A percentile compares a stretch with the other conserved stretches of the same genome.
phyloP scores from a whole-genome alignment of 92 coral and sea anemone species.

The Nematostella vectensis region DNA sequence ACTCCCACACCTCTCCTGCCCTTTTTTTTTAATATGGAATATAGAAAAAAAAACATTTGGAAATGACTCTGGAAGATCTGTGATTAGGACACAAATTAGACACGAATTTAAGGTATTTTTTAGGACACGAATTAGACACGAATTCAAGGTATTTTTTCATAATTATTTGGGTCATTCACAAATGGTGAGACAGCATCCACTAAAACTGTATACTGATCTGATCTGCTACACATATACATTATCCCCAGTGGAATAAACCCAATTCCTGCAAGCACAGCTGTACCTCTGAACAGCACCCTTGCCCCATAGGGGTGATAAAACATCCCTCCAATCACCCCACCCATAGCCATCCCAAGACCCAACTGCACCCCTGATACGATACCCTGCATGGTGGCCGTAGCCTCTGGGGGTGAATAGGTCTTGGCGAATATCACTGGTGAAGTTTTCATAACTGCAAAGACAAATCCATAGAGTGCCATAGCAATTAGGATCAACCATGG shows the following conservation, averaged over 20 bases:
- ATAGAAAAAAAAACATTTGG: no score
- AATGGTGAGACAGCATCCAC: no score
- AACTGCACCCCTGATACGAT: not conserved
- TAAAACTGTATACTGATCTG: no score
- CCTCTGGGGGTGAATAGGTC: slow-evolving; percentile 17
- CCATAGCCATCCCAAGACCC: not conserved
- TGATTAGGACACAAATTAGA: no score
- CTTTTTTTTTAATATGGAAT: no score
- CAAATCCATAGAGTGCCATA: slow-evolving; percentile 28
- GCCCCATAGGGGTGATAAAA: not conserved
- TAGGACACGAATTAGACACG: no score
- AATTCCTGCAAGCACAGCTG: not conserved
- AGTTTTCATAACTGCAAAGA: slow-evolving; percentile 22
- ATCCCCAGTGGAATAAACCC: not conserved
- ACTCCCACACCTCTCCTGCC: no score
- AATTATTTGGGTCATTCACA: no score
- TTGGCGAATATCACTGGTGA: slow-evolving; percentile 15
- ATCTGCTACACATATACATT: no score
- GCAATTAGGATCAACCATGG: slow-evolving; percentile 31
- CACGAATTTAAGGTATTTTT: no score
- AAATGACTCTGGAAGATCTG: no score
- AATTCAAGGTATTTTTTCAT: no score
- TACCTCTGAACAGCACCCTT: not conserved
- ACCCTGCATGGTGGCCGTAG: not conserved
- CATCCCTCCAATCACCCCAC: not conserved